Conservation (phyloP, 2,888 invertebrate species). For the Cinara cedri region DNA sequence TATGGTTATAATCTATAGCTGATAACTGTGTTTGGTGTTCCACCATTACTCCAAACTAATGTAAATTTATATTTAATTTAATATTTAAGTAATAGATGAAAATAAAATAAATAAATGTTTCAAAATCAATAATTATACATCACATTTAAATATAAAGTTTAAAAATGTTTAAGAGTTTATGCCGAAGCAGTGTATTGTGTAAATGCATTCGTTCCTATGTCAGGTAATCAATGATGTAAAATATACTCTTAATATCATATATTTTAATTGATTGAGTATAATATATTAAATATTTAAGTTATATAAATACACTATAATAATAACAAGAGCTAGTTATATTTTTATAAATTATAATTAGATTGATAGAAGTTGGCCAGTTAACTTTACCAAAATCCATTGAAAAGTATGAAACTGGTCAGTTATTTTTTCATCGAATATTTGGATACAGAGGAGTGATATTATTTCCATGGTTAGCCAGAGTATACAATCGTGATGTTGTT, state of each 20-base stretch:
- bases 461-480: constrained; percentile 95
- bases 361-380: constrained; percentile 92
- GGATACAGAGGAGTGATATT: constrained; percentile 96
- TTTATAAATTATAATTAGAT: constrained; percentile 66
- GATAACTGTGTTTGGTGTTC: no score
- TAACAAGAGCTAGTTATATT: constrained; percentile 45
- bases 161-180: constrained; percentile 34
- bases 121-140: no score
- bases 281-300: background rate
- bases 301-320: background rate
- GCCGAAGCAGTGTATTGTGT: constrained; percentile 18
- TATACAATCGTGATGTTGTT: constrained; percentile 89
- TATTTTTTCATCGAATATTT: constrained; percentile 95
- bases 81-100: background rate
- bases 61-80: no score
- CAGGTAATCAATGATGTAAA: constrained; percentile 21
- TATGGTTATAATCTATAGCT: no score
- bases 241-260: background rate
- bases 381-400: constrained; percentile 84
- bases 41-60: no score
- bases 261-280: background rate
- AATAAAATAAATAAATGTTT: background rate
- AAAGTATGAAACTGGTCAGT: constrained; percentile 94
- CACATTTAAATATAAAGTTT: background rate
- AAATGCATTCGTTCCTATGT: constrained; percentile 40